Conservation (phyloP, 2,113 vertebrate species). For the Charadrius vociferus region DNA sequence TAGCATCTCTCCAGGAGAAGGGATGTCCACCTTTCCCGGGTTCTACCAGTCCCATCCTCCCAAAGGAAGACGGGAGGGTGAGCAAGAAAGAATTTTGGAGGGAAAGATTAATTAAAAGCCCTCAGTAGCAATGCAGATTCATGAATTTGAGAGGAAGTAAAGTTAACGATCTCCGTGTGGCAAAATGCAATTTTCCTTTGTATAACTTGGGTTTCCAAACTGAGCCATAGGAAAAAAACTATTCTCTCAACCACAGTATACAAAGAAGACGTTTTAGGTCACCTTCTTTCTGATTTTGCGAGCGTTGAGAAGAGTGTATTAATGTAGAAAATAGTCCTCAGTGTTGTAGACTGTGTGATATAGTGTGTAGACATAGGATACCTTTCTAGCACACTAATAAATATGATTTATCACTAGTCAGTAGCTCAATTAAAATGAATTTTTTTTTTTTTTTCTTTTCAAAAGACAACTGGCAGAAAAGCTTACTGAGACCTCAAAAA, state of each 20-base stretch:
- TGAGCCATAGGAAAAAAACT: not conserved
- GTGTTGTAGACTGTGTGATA: not conserved
- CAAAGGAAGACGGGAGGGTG: not conserved
- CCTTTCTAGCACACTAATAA: not conserved
- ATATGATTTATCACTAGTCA: not conserved
- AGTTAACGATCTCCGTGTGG: not conserved
- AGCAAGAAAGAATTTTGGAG: not conserved
- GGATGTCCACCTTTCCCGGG: not conserved
- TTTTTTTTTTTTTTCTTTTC: not conserved
- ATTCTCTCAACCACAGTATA: not conserved
- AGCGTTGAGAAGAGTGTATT: not conserved
- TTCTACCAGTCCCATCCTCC: too few species aligned
- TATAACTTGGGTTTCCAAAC: not conserved
- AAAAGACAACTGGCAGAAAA: not conserved
- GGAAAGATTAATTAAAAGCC: not conserved
- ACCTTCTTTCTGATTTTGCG: not conserved
- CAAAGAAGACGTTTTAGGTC: not conserved
- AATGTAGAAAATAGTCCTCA: not conserved
- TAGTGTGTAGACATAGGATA: not conserved
- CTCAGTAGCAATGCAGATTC: too few species aligned
- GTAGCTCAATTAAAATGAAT: not conserved
- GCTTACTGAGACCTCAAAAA: not conserved
- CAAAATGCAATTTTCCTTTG: not conserved
- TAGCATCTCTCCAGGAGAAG: too few species aligned
- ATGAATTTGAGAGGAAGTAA: not conserved